phyloP scores from a whole-genome alignment of 2,797 vertebrate genomes.

The Spinibarbus caldwelli region DNA sequence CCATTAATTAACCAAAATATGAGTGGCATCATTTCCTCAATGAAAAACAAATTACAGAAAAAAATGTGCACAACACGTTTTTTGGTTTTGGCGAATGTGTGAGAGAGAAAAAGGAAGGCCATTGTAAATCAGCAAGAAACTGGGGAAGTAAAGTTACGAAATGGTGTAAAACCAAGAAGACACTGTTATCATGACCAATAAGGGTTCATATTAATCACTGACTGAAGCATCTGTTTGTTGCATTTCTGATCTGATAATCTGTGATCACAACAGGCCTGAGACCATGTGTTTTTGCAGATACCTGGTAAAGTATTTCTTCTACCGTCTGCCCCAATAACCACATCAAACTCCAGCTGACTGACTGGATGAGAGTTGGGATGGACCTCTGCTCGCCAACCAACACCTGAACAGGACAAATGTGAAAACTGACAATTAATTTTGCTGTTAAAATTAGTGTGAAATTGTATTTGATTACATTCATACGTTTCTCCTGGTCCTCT shows the following conservation, averaged over 20 bases:
- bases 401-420: constrained; percentile 71
- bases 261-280: not conserved
- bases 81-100: not conserved
- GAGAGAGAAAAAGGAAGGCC: not conserved
- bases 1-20: not conserved
- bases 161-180: not conserved
- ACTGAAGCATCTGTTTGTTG: not conserved
- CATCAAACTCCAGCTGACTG: constrained; percentile 89
- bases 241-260: not conserved
- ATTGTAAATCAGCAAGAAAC: not conserved
- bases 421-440: not conserved
- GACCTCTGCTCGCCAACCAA: constrained; percentile 91
- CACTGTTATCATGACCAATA: not conserved
- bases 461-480: constrained; percentile 60
- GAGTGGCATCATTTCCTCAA: constrained; percentile 14
- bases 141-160: not conserved
- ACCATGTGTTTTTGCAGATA: constrained; percentile 61
- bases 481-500: constrained; percentile 84
- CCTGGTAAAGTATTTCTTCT: constrained; percentile 94
- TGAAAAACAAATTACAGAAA: not conserved
- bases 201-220: not conserved
- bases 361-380: constrained; percentile 86
- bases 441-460: not conserved
- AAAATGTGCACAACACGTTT: not conserved
- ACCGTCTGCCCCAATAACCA: constrained; percentile 93